phyloP scores from a whole-genome alignment of 2,888 invertebrate species.

The Aromia moschata region DNA sequence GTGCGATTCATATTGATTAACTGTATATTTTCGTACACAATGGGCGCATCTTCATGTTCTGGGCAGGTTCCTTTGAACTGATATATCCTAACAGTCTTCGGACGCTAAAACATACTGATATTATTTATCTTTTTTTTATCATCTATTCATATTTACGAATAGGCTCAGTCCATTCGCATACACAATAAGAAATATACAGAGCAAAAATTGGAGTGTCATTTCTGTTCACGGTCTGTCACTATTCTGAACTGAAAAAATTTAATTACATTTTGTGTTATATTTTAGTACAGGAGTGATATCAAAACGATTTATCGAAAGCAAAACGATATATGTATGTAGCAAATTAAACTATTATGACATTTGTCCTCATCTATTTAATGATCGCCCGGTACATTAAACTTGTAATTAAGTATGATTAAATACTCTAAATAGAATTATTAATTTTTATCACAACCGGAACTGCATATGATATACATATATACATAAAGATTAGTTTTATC shows the following conservation, averaged over 20 bases:
- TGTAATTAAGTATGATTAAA: background rate
- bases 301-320: background rate
- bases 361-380: background rate
- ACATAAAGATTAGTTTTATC: no score
- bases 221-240: no score
- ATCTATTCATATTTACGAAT: background rate
- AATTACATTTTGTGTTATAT: no score
- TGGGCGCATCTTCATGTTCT: slow-evolving; percentile 36
- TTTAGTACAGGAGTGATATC: no score
- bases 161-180: no score
- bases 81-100: slow-evolving; percentile 44
- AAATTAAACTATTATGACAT: background rate
- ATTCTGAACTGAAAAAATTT: no score
- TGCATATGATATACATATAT: no score
- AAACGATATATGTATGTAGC: no score
- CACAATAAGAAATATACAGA: no score
- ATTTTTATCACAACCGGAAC: no score
- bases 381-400: background rate
- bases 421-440: no score
- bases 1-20: slow-evolving; percentile 37
- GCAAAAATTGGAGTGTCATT: no score
- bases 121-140: background rate
- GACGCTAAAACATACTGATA: slow-evolving; percentile 34
- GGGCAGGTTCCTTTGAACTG: slow-evolving; percentile 43
- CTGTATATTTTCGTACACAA: slow-evolving; percentile 39